These are phyloP conservation scores for Prionailurus viverrinus DNA, from an alignment of 2,113 vertebrate species.

Conservation along the genomic window DNA sequence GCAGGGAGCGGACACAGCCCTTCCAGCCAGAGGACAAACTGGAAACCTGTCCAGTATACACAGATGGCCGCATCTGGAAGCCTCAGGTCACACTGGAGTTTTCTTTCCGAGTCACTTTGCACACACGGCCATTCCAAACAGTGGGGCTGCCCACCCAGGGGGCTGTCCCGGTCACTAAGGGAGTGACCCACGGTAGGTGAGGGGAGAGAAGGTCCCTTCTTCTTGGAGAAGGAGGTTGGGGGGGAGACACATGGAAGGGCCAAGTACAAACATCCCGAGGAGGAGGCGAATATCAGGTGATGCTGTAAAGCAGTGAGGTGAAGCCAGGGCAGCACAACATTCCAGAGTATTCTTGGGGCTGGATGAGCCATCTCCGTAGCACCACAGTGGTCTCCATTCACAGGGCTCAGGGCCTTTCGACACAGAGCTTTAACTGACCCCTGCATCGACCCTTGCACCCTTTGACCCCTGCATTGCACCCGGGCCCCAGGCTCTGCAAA, in stretches of 20 bases:
- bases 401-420: fast-evolving
- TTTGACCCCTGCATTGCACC: fast-evolving
- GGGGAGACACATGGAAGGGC: not conserved
- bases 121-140: fast-evolving
- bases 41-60: no score
- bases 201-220: not conserved
- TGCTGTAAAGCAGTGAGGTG: fast-evolving
- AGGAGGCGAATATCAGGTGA: not conserved
- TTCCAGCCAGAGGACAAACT: fast-evolving
- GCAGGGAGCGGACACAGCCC: not conserved
- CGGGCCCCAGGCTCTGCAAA: not conserved
- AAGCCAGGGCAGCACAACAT: not conserved
- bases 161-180: fast-evolving
- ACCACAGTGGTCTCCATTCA: fast-evolving
- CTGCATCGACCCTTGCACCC: not conserved
- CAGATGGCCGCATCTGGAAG: not conserved
- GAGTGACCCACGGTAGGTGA: fast-evolving
- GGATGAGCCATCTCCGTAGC: fast-evolving
- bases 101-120: not conserved
- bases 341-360: not conserved
- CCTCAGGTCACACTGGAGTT: not conserved
- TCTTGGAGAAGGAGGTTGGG: no score
- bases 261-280: not conserved
- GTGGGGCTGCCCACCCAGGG: fast-evolving
- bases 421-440: fast-evolving